These are phyloP conservation scores for Sussaba pulchella DNA, from an alignment of 2,888 invertebrate genomes.

Conservation along the genomic window DNA sequence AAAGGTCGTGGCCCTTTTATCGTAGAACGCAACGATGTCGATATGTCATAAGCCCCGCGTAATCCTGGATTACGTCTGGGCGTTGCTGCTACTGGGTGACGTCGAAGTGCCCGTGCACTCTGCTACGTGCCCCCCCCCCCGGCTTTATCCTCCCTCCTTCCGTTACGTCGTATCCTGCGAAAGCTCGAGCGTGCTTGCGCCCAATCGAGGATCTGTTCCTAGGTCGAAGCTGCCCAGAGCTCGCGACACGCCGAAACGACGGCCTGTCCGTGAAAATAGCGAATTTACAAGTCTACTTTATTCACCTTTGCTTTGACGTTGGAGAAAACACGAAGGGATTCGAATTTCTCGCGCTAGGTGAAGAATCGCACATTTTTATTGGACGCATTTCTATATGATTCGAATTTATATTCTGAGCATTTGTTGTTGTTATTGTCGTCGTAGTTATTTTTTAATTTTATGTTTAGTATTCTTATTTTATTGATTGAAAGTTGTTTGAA, in stretches of 20 bases:
- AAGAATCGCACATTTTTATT: neutral
- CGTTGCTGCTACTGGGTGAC: conserved; percentile 44
- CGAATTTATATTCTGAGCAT: too few species aligned
- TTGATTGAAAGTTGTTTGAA: too few species aligned
- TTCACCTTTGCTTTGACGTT: conserved; percentile 23
- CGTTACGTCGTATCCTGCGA: conserved; percentile 1
- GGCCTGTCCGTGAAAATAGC: conserved; percentile 56
- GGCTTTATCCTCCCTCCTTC: neutral
- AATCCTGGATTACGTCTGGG: conserved; percentile 63
- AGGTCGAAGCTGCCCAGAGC: conserved; percentile 19
- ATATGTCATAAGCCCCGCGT: conserved; percentile 64
- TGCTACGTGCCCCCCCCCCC: neutral
- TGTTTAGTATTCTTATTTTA: too few species aligned
- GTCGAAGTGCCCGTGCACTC: conserved; percentile 43
- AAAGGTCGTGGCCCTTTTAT: conserved; percentile 64
- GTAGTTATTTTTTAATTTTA: too few species aligned
- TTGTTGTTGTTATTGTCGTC: too few species aligned
- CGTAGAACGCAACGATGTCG: conserved; percentile 59
- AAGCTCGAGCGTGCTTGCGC: conserved; percentile 21
- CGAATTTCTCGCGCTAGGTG: neutral
- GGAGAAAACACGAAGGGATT: neutral
- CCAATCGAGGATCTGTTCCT: conserved; percentile 37
- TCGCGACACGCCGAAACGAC: conserved; percentile 31
- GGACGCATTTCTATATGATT: too few species aligned
- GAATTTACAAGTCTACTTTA: conserved; percentile 60